A percentile compares a stretch with the other conserved stretches of the same genome.
phyloP scores from a whole-genome alignment of 2,113 vertebrate genomes.

The Xyliphius kryptos region DNA sequence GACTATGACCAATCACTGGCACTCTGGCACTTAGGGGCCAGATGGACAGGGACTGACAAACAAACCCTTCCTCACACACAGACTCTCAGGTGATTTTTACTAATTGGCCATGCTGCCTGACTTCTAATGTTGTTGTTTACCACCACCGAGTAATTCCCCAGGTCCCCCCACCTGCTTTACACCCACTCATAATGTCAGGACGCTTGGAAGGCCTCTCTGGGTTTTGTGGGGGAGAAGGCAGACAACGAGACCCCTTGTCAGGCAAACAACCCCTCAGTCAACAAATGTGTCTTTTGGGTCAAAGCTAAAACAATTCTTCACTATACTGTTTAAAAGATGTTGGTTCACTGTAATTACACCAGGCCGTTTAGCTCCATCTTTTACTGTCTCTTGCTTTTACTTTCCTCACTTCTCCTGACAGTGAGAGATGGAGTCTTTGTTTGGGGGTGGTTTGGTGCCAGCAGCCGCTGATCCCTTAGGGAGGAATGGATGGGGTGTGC shows the following conservation, averaged over 20 bases:
- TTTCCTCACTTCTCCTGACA: conserved; percentile 40
- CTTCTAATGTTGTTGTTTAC: conserved; percentile 47
- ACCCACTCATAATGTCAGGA: conserved; percentile 8
- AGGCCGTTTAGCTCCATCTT: conserved; percentile 12
- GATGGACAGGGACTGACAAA: conserved; percentile 31
- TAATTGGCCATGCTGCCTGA: conserved; percentile 41
- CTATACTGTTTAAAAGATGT: conserved; percentile 16
- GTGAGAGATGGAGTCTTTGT: conserved; percentile 47
- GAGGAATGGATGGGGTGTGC: conserved; percentile 21
- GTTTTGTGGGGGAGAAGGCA: conserved; percentile 25
- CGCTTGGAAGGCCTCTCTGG: conserved; percentile 20
- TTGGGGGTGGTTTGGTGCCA: conserved; percentile 20
- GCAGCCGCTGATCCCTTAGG: conserved; percentile 11
- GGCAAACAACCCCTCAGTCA: conserved; percentile 45
- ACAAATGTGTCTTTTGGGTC: conserved; percentile 45
- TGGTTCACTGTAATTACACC: conserved; percentile 27
- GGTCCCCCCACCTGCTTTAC: conserved; percentile 41
- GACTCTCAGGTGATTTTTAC: conserved; percentile 46
- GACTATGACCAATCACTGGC: conserved; percentile 10
- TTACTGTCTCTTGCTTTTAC: conserved; percentile 23
- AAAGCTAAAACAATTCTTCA: conserved; percentile 35
- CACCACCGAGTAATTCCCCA: conserved; percentile 33
- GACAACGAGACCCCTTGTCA: conserved; percentile 32
- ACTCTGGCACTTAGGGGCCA: conserved; percentile 21
- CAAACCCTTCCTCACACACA: conserved; percentile 9